Base-by-base conservation (phyloP, 2,888 invertebrate species). In the Homarus gammarus region DNA sequence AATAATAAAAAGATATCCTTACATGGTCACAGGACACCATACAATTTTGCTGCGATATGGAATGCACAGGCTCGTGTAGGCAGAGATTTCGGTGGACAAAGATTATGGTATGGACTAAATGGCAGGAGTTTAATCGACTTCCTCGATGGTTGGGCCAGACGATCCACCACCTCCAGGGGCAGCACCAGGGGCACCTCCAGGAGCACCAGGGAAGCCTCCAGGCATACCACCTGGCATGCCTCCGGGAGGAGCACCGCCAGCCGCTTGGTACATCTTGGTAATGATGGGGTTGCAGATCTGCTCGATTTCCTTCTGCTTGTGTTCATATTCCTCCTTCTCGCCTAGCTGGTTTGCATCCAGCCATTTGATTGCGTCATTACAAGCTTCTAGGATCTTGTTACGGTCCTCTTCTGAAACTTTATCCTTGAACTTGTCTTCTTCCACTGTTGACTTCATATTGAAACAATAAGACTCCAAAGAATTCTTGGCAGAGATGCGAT, bases 241-340 rank as follows among this genome's bases (percentile, higher is more conserved):
- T 27, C 86, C 86, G 61, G 83, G 64, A 3, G 96, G 95, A n/a
- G 95, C 95, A 33, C 96, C 96, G 90, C 96, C 97, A 44, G 96
- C 97, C 70, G 96, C 96, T 95, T 98, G 97, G 95, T 98, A 98
- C 95, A 99, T 94, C 95, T 98, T 98, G 89, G 98, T 97, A 94
- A 99, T 97, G 94, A 99, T 98, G 44, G 98, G 98, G 94, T 97
- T 98, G 96, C 98, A 98, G 79, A 98, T 95, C 89, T 95, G 95
- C 94, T 99, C 98, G 93, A 99, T 94, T 94, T 99, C 98, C 95
- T 99, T 99, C 94, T 98, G 98, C 94, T 98, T 97, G 95, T 98
- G 97, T 94, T 98, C 98, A 93, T 97, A 98, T 94, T 98, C 98
- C 93, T 98, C 98, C 94, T 98, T 98, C 92, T 98, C 98, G 61